A percentile compares a stretch with the other conserved stretches of the same genome.
phyloP scores from a whole-genome alignment of 2,113 vertebrate genomes.

The Brachyhypopomus occidentalis region DNA sequence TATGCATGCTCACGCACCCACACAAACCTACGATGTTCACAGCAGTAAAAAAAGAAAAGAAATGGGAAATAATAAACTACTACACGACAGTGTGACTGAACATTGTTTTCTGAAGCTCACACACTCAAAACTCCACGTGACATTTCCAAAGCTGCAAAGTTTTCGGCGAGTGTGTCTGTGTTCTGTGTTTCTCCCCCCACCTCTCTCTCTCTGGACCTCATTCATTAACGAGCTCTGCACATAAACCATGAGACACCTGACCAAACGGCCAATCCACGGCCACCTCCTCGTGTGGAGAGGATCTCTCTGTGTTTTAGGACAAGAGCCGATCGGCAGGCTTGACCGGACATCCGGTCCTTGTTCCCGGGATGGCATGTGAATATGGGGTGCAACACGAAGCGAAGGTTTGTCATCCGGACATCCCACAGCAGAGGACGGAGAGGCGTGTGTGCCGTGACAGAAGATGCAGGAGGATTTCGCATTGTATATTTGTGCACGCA shows the following conservation, averaged over 20 bases:
- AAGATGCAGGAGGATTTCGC: slow-evolving; percentile 43
- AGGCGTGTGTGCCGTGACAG: slow-evolving; percentile 54
- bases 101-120: slow-evolving; percentile 91
- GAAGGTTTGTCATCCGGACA: slow-evolving; percentile 78
- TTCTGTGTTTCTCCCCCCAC: slow-evolving; percentile 70
- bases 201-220: slow-evolving; percentile 85
- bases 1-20: slow-evolving; percentile 13
- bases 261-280: slow-evolving; percentile 94
- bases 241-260: slow-evolving; percentile 99
- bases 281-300: slow-evolving; percentile 92
- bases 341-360: slow-evolving; percentile 92
- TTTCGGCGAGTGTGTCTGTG: slow-evolving; percentile 66
- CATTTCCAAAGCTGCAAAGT: slow-evolving; percentile 91
- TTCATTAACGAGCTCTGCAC: slow-evolving; percentile 99
- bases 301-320: slow-evolving; percentile 91
- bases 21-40: slow-evolving; percentile 23
- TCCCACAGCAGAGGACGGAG: slow-evolving; percentile 71
- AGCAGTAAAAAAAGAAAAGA: slow-evolving; percentile 24
- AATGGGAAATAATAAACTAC: slow-evolving; percentile 65
- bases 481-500: slow-evolving; percentile 46
- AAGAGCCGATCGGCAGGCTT: slow-evolving; percentile 88
- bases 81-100: slow-evolving; percentile 70
- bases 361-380: slow-evolving; percentile 85
- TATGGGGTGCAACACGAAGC: slow-evolving; percentile 93
- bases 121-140: slow-evolving; percentile 94